Evolutionary conservation across 1,140 invertebrate species (phyloP), one percentile per base, ranked within the genome.

Genomic region (Drosophila lacertosa): DNA sequence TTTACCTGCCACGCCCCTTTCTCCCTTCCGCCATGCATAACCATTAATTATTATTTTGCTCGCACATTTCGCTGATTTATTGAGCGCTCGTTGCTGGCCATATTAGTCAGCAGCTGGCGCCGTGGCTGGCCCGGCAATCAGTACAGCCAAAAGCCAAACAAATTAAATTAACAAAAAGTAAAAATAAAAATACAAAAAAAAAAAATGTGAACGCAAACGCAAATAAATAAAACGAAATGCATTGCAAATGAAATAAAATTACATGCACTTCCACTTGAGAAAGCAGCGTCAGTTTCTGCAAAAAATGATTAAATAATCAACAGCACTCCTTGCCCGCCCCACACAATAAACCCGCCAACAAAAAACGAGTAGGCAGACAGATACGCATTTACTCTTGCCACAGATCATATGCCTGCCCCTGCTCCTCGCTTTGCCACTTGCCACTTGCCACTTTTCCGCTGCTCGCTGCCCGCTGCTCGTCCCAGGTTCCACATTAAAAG

Each of bases 301-400:
- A 65, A 59, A 58, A 86, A 86, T 88, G 67, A 86, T 86, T 77
- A 86, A 86, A 86, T 79, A 86, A 86, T 86, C 81, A 86, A 86
- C 81, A 86, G 77, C 70, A 67, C 29, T 24, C 35, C 33, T n/a
- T 13, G 6, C 7, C 48, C 0, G 6, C 7, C 32, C 18, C 11
- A 15, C 32, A 26, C 55, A 59, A 42, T 33, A 33, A 59, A 35
- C 29, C 16, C 51, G 47, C 40, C 22, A 53, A 24, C 39, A 66
- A 6, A 62, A 32, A 63, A 42, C 15, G 3, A 29, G 37, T 13
- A 57, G 64, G 59, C 57, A 64, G 67, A 64, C 59, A 57, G 33
- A 6, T 24, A 67, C 47, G 48, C 44, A 64, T 57, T 72, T 69
- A 62, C 40, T 39, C 64, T 26, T 32, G 48, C n/a, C n/a, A 35